These are phyloP conservation scores for Ichneumoninae sp. DNA, from an alignment of 2,888 invertebrate species.

Conservation along the genomic window DNA sequence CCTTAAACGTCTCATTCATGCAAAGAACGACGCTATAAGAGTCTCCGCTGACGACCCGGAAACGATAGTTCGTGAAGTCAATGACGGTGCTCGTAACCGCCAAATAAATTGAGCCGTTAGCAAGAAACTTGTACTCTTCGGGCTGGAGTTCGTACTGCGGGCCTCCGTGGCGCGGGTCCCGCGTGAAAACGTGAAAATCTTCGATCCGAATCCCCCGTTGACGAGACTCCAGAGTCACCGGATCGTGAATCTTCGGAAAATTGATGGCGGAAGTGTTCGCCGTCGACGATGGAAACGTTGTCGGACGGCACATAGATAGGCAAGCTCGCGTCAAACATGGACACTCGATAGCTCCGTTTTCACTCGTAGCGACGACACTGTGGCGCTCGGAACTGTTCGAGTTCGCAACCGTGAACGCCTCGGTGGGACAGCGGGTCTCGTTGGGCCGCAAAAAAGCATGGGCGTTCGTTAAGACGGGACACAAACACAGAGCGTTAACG, in stretches of 20 bases:
- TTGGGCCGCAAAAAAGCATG: slow-evolving; percentile 30
- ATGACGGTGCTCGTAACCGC: too few species aligned
- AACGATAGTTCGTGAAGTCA: too few species aligned
- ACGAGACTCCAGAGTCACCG: slow-evolving; percentile 29
- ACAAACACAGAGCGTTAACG: not conserved
- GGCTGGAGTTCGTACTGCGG: slow-evolving; percentile 68
- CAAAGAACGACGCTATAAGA: too few species aligned
- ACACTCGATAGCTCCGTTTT: slow-evolving; percentile 55
- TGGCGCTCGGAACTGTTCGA: not conserved
- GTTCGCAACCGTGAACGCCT: slow-evolving; percentile 15
- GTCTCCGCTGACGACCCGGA: too few species aligned
- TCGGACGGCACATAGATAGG: slow-evolving; percentile 74
- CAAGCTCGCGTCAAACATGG: slow-evolving; percentile 61
- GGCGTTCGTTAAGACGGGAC: not conserved
- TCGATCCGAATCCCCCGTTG: slow-evolving; percentile 5
- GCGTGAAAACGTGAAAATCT: slow-evolving; percentile 62
- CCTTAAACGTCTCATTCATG: too few species aligned
- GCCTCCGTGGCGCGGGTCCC: slow-evolving; percentile 68
- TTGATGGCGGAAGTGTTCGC: slow-evolving; percentile 24
- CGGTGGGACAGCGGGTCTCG: slow-evolving; percentile 47
- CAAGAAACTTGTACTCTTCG: slow-evolving; percentile 65
- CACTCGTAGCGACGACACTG: not conserved
- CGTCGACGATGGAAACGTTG: not conserved
- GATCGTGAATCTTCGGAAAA: slow-evolving; percentile 72
- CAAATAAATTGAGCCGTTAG: slow-evolving; percentile 73